phyloP scores from a whole-genome alignment of 2,888 invertebrate genomes.

The Octonoba sinensis region DNA sequence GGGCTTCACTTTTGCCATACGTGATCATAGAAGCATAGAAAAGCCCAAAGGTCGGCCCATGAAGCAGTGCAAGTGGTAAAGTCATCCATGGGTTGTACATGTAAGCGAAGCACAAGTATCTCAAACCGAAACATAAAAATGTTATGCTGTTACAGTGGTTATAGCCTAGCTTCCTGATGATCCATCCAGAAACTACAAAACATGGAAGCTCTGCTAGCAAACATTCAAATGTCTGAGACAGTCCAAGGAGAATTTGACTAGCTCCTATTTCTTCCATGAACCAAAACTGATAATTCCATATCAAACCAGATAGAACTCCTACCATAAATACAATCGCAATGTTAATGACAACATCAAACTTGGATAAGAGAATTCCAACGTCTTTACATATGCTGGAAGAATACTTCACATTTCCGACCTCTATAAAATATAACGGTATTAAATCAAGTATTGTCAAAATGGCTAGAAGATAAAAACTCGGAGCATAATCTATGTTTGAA shows the following conservation, averaged over 20 bases:
- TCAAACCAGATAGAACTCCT: constrained; percentile 61
- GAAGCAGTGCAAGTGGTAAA: constrained; percentile 85
- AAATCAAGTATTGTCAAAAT: constrained; percentile 39
- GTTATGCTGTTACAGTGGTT: constrained; percentile 86
- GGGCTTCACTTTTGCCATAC: constrained; percentile 53
- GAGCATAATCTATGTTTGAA: constrained; percentile 34
- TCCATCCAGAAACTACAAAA: constrained; percentile 75
- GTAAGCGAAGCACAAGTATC: constrained; percentile 81
- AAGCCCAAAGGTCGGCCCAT: constrained; percentile 89
- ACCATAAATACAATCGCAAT: constrained; percentile 27
- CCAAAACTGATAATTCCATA: constrained; percentile 66
- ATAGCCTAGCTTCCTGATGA: constrained; percentile 85
- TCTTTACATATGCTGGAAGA: constrained; percentile 58
- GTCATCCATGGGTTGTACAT: constrained; percentile 83
- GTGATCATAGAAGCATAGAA: constrained; percentile 76
- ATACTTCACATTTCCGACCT: constrained; percentile 34
- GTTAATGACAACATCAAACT: constrained; percentile 5
- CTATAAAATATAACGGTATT: constrained; percentile 26
- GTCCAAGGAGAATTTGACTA: constrained; percentile 59
- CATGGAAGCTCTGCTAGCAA: constrained; percentile 65
- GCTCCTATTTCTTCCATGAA: constrained; percentile 64
- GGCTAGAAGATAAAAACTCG: constrained; percentile 52
- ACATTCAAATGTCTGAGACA: constrained; percentile 55
- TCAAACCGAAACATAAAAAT: constrained; percentile 82
- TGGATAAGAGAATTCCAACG: constrained; percentile 28